Conservation (phyloP, 2,797 vertebrate species). For the Chaenodraco wilsoni region DNA sequence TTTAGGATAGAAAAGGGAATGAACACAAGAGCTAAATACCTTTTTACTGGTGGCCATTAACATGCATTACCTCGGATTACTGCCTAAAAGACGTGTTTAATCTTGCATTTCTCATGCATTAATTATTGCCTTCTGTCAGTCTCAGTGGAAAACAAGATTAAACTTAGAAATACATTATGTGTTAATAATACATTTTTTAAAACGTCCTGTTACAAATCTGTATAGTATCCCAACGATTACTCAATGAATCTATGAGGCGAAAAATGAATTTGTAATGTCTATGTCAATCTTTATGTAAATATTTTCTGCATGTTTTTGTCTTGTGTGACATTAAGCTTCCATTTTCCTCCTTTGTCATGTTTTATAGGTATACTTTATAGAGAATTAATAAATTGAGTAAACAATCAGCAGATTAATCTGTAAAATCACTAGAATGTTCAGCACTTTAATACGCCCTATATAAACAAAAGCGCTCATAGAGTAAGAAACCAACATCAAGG, state of each 20-base stretch:
- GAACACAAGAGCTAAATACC: too few species aligned
- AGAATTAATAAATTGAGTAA: background rate
- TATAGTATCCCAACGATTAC: background rate
- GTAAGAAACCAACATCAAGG: background rate
- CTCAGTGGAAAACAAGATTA: background rate
- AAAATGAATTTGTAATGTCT: background rate
- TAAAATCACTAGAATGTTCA: background rate
- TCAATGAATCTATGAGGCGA: background rate
- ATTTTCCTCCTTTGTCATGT: background rate
- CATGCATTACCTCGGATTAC: background rate
- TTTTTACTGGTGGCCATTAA: background rate
- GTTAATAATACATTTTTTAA: background rate
- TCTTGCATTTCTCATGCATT: background rate
- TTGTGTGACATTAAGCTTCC: background rate
- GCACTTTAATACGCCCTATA: background rate
- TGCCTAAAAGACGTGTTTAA: constrained; percentile 4
- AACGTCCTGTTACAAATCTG: background rate
- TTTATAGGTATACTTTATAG: background rate
- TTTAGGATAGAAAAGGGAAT: too few species aligned
- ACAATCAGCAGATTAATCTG: background rate
- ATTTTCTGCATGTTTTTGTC: background rate
- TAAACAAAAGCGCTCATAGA: background rate
- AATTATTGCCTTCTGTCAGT: background rate
- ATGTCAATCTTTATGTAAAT: background rate
- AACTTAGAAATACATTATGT: background rate